These are phyloP conservation scores for Cheilinus undulatus DNA, from an alignment of 2,113 vertebrate species.

Conservation along the genomic window DNA sequence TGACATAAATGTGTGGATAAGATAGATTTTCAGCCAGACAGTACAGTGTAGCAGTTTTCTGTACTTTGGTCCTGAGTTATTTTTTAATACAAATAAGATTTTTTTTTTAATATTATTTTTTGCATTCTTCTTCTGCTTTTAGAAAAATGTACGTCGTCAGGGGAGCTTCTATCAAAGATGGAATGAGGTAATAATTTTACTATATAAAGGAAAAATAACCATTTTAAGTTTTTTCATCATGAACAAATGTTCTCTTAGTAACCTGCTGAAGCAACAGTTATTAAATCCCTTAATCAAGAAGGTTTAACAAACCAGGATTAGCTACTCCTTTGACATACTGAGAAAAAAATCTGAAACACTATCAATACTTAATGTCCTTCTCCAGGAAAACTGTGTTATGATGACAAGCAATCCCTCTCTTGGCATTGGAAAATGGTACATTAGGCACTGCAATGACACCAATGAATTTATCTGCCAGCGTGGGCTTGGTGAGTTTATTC, in stretches of 20 bases:
- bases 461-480: conserved; percentile 88
- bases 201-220: no score
- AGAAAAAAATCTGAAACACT: background rate
- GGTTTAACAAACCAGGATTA: background rate
- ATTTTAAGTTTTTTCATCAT: no score
- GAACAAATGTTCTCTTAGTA: no score
- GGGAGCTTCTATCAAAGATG: conserved; percentile 71
- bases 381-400: conserved; percentile 86
- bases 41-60: no score
- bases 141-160: conserved; percentile 46
- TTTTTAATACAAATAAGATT: background rate
- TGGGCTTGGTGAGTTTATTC: conserved; percentile 80
- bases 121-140: conserved; percentile 6
- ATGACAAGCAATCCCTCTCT: conserved; percentile 70
- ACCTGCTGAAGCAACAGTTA: background rate
- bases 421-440: conserved; percentile 86
- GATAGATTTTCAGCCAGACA: no score
- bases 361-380: background rate
- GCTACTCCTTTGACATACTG: background rate
- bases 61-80: no score
- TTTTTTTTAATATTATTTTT: background rate
- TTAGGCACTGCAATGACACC: conserved; percentile 83
- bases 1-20: background rate
- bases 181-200: conserved; percentile 70
- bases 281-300: background rate